These are phyloP conservation scores for Hyles vespertilio DNA, from an alignment of 1,140 invertebrate species.

Conservation along the genomic window DNA sequence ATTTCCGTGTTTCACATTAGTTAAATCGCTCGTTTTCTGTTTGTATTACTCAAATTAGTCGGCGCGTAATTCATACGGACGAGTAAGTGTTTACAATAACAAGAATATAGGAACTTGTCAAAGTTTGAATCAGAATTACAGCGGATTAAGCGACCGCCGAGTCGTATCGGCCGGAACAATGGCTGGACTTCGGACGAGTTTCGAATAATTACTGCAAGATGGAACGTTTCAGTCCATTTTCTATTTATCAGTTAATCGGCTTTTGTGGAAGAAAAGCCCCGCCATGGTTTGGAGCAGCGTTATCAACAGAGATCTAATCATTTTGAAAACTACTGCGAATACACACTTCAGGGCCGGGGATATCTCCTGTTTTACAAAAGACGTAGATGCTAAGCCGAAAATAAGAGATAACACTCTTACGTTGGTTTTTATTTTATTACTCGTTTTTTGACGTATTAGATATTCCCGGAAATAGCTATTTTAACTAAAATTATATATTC, in stretches of 20 bases:
- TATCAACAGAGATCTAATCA: conserved; percentile 3
- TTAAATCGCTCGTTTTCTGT: too few relatives aligned
- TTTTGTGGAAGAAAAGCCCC: not conserved
- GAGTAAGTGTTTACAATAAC: conserved; percentile 17
- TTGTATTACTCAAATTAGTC: too few relatives aligned
- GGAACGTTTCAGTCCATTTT: conserved; percentile 7
- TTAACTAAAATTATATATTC: too few relatives aligned
- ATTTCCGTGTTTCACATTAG: too few relatives aligned
- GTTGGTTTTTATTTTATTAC: too few relatives aligned
- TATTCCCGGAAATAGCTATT: too few relatives aligned
- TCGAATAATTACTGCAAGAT: conserved; percentile 33
- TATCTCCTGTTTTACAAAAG: too few relatives aligned
- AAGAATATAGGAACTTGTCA: conserved; percentile 17
- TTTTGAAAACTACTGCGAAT: too few relatives aligned
- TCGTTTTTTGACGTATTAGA: too few relatives aligned
- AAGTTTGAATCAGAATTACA: conserved; percentile 25
- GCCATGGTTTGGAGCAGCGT: not conserved
- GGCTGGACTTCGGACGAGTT: conserved; percentile 23
- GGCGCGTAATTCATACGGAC: not conserved
- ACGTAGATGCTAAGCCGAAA: too few relatives aligned
- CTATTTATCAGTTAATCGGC: conserved; percentile 17
- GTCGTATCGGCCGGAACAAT: conserved; percentile 28
- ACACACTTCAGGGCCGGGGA: too few relatives aligned
- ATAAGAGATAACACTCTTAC: too few relatives aligned
- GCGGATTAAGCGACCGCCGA: conserved; percentile 22